These are phyloP conservation scores for Halcyon chelicuti DNA, from an alignment of 2,797 vertebrate species.

Conservation along the genomic window DNA sequence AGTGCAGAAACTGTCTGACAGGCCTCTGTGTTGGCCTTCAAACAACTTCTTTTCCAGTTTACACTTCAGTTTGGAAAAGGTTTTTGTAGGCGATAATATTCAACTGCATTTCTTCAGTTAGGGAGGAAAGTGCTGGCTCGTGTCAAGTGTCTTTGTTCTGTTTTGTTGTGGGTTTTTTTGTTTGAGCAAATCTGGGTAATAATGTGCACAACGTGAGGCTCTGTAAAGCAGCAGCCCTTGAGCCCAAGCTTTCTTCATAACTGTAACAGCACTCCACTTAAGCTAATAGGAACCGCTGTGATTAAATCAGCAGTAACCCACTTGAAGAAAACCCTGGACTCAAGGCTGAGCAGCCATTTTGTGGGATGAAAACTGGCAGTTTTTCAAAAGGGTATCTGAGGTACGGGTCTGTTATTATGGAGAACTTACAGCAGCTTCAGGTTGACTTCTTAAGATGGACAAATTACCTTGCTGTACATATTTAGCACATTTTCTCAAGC, in stretches of 20 bases:
- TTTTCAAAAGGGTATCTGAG: neutral
- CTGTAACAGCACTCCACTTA: neutral
- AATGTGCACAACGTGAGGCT: rapidly evolving
- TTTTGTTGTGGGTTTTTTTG: neutral
- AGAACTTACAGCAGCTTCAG: neutral
- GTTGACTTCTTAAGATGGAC: neutral
- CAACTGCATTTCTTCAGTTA: neutral
- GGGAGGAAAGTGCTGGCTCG: neutral
- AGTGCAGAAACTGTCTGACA: neutral
- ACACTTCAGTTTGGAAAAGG: neutral
- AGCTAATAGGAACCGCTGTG: neutral
- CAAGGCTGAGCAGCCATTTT: neutral
- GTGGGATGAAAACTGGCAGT: neutral
- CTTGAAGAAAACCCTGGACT: neutral
- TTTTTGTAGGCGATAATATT: neutral
- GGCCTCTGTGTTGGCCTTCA: rapidly evolving
- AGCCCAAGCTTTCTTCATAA: neutral
- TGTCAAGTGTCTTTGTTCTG: neutral
- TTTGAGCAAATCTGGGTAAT: too few relatives aligned
- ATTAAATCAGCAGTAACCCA: neutral
- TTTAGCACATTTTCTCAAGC: neutral
- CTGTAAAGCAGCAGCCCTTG: neutral
- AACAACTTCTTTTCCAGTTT: neutral
- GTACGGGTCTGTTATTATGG: rapidly evolving
- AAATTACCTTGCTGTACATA: rapidly evolving